Conservation (phyloP, 2,888 invertebrate species). For the Eutolmus rufibarbis region DNA sequence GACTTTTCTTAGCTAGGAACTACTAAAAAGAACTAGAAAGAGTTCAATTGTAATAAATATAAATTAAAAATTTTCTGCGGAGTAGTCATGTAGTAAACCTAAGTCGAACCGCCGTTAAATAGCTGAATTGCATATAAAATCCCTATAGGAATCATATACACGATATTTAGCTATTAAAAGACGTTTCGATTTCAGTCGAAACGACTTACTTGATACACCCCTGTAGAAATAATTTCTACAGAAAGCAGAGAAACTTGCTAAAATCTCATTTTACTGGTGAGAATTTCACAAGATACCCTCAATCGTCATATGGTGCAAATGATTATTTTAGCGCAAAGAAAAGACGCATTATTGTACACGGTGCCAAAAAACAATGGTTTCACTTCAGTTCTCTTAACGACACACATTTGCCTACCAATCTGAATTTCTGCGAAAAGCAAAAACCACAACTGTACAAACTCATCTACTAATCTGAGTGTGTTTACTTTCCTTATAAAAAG, state of each 20-base stretch:
- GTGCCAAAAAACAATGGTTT: not conserved
- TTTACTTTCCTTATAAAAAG: not conserved
- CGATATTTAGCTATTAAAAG: no score
- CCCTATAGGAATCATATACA: no score
- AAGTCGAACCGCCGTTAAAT: no score
- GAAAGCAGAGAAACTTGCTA: not conserved
- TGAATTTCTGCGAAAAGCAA: not conserved
- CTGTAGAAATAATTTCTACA: no score
- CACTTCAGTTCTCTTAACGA: not conserved
- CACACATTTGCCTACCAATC: not conserved
- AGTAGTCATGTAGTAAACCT: no score
- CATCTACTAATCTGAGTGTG: not conserved
- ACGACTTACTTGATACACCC: not conserved
- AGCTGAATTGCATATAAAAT: no score
- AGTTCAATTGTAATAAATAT: not conserved
- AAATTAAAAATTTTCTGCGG: no score
- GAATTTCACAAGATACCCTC: not conserved
- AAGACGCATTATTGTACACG: not conserved
- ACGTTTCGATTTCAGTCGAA: not conserved
- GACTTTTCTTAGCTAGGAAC: not conserved
- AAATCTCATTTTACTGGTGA: not conserved
- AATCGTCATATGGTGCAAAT: not conserved
- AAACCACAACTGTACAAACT: not conserved
- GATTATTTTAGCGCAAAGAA: not conserved
- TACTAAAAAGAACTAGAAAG: not conserved